Percentiles rank a stretch among this genome's conserved stretches.
Conservation (phyloP, 2,888 invertebrate genomes). For the Ischnura elegans region DNA sequence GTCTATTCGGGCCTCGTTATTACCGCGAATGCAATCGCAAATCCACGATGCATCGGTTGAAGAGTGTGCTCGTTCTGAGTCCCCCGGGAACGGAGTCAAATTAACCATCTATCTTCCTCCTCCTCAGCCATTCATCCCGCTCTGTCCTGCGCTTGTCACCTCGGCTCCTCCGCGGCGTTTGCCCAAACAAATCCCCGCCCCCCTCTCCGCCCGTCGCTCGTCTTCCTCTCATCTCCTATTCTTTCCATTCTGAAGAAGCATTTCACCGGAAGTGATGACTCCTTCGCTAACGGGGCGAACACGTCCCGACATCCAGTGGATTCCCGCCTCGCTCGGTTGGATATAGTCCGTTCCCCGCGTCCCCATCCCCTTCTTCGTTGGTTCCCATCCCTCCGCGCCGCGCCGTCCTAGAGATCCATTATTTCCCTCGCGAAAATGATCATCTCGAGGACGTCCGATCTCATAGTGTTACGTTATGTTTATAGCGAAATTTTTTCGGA, state of each 20-base stretch:
- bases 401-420: no score
- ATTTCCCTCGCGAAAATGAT: no score
- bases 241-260: slow-evolving; percentile 57
- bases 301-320: slow-evolving; percentile 50
- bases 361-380: neutral
- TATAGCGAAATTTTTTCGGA: no score
- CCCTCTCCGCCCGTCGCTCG: neutral
- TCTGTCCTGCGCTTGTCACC: slow-evolving; percentile 57
- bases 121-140: slow-evolving; percentile 51
- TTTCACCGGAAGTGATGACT: slow-evolving; percentile 67
- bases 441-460: no score
- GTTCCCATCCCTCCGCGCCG: neutral
- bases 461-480: no score
- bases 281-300: slow-evolving; percentile 65
- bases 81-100: slow-evolving; percentile 51
- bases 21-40: neutral
- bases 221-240: slow-evolving; percentile 42
- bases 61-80: slow-evolving; percentile 8
- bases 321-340: slow-evolving; percentile 16
- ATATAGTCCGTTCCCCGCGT: neutral
- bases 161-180: neutral
- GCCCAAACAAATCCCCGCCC: slow-evolving; percentile 33
- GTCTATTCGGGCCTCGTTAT: neutral
- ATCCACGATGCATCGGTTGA: neutral
- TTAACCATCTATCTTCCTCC: slow-evolving; percentile 63